Evolutionary conservation across 1,140 invertebrate genomes (phyloP).

Genomic region (Sinonovacula constricta): DNA sequence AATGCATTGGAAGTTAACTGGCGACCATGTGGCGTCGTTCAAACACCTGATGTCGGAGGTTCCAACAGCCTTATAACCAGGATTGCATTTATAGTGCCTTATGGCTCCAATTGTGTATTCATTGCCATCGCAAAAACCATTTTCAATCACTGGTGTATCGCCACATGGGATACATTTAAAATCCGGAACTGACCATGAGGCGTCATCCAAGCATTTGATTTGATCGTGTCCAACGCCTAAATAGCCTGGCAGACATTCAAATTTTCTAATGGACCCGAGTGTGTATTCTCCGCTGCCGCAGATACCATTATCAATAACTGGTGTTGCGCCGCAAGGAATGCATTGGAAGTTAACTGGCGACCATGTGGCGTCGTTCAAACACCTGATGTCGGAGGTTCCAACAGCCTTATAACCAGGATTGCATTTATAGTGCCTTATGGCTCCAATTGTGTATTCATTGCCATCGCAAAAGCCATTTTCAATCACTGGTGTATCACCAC

Average conservation of each 20-base stretch:
- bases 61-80: conserved; percentile 23
- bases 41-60: conserved; percentile 12
- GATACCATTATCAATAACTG: conserved; percentile 11
- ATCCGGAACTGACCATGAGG: conserved; percentile 14
- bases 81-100: conserved; percentile 1
- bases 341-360: conserved; percentile 12
- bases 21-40: conserved; percentile 18
- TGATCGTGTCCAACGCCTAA: conserved; percentile 1
- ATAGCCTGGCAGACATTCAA: conserved; percentile 23
- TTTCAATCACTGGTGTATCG: conserved; percentile 5
- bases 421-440: neutral
- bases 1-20: conserved; percentile 13
- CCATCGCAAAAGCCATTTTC: neutral
- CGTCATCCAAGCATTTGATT: conserved; percentile 22
- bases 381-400: neutral
- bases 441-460: conserved; percentile 1
- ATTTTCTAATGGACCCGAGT: conserved; percentile 24
- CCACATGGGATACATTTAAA: conserved; percentile 40
- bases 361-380: conserved; percentile 14
- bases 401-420: neutral
- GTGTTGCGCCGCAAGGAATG: conserved; percentile 12
- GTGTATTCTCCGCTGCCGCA: conserved; percentile 24
- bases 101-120: conserved; percentile 11
- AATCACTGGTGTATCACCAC: conserved; percentile 5
- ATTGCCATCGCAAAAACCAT: conserved; percentile 14